A percentile compares a stretch with the other conserved stretches of the same genome.
phyloP scores from a whole-genome alignment of 2,888 invertebrate species.

The Drosophila incognita region DNA sequence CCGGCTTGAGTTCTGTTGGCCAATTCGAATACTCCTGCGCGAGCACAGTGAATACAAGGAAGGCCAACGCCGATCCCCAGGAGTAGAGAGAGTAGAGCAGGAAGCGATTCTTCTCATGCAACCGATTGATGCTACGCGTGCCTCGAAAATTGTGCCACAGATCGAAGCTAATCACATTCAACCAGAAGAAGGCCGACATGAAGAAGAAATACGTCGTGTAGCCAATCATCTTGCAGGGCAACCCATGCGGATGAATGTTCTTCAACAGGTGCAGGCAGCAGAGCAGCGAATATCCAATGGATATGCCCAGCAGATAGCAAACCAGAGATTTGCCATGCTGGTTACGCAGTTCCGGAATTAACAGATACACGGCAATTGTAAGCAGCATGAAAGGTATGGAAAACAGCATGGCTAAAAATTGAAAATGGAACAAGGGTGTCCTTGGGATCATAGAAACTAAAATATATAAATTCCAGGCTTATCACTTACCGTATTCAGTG shows the following conservation, averaged over 20 bases:
- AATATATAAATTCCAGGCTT: neutral
- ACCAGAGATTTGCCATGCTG: constrained; percentile 92
- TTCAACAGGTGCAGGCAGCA: constrained; percentile 73
- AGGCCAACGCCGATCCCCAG: constrained; percentile 81
- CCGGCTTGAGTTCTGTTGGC: constrained; percentile 84
- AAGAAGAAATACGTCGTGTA: constrained; percentile 91
- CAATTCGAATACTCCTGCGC: constrained; percentile 79
- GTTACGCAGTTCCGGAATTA: constrained; percentile 90
- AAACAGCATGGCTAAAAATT: constrained; percentile 88
- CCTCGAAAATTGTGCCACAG: constrained; percentile 89
- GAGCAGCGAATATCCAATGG: constrained; percentile 88
- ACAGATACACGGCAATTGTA: constrained; percentile 90
- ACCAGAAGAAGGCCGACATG: constrained; percentile 93
- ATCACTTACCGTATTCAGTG: constrained; percentile 78
- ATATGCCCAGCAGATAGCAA: constrained; percentile 89
- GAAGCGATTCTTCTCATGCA: constrained; percentile 83
- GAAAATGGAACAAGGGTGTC: accelerated
- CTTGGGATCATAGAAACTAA: neutral
- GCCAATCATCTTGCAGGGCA: constrained; percentile 81
- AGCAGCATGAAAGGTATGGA: constrained; percentile 90
- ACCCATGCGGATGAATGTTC: constrained; percentile 38
- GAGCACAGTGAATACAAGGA: constrained; percentile 71
- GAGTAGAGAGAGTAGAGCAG: constrained; percentile 82
- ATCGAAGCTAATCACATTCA: constrained; percentile 94
- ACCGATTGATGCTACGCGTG: constrained; percentile 79